Percentiles rank a stretch among this genome's conserved stretches.
Conservation (phyloP, 1,140 invertebrate genomes). For the Drosophila bocqueti region DNA sequence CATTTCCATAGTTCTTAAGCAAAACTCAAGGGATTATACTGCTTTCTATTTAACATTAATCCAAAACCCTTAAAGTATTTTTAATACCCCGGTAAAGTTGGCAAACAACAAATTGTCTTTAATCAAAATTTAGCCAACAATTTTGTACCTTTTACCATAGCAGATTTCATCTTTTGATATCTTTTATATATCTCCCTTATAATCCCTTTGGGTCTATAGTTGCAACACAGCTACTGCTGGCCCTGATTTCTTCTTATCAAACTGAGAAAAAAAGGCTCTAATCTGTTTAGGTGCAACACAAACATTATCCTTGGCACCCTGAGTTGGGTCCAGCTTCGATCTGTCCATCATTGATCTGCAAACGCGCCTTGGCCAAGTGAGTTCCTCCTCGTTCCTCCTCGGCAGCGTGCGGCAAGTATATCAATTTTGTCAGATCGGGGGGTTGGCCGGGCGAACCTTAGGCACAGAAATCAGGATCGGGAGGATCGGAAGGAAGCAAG, state of each 20-base stretch:
- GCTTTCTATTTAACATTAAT: not conserved
- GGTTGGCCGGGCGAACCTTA: constrained; percentile 19
- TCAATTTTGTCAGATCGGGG: constrained; percentile 54
- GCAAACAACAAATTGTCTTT: too few species aligned
- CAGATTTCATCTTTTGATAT: not conserved
- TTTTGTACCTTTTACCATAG: not conserved
- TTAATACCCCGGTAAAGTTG: too few species aligned
- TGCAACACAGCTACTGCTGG: constrained; percentile 1
- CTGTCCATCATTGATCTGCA: constrained; percentile 35
- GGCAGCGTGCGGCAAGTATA: constrained; percentile 58
- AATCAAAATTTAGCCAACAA: too few species aligned
- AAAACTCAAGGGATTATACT: not conserved
- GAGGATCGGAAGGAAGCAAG: not conserved
- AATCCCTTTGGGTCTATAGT: constrained; percentile 11
- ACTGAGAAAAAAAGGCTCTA: not conserved
- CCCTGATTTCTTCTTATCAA: not conserved
- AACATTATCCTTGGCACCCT: constrained; percentile 36
- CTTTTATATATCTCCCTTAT: not conserved
- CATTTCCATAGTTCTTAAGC: not conserved
- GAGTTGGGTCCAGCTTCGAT: constrained; percentile 35
- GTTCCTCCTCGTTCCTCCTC: constrained; percentile 1
- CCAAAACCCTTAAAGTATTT: not conserved
- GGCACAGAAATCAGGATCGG: constrained; percentile 6
- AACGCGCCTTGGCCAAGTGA: constrained; percentile 12
- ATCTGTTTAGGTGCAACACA: constrained; percentile 46